Evolutionary conservation across 2,888 invertebrate genomes (phyloP).

Genomic region (Thymelicus lineola): DNA sequence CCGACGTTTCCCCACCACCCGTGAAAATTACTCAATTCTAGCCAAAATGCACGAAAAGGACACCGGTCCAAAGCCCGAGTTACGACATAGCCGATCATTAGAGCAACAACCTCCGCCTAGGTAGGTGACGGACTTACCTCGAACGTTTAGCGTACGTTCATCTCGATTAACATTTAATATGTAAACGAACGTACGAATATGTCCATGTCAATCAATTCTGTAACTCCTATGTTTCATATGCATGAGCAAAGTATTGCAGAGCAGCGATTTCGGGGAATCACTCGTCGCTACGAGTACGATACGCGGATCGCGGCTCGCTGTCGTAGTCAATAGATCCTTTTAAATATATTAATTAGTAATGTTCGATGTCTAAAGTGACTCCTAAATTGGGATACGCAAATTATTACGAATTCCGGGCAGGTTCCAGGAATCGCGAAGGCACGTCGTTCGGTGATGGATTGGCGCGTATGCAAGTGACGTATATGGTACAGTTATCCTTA

Average conservation of each 20-base stretch:
- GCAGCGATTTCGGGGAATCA: slow-evolving; percentile 17
- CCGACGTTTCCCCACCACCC: slow-evolving; percentile 57
- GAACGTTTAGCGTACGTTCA: slow-evolving; percentile 54
- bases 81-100: slow-evolving; percentile 73
- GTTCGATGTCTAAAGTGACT: slow-evolving; percentile 7
- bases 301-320: background rate
- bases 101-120: slow-evolving; percentile 75
- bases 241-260: slow-evolving; percentile 25
- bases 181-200: slow-evolving; percentile 50
- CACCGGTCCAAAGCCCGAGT: slow-evolving; percentile 71
- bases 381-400: slow-evolving; percentile 34
- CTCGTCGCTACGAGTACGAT: slow-evolving; percentile 7
- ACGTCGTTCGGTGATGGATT: slow-evolving; percentile 56
- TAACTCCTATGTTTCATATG: slow-evolving; percentile 34
- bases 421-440: slow-evolving; percentile 59
- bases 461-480: slow-evolving; percentile 47
- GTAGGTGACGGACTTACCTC: slow-evolving; percentile 60
- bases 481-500: slow-evolving; percentile 83
- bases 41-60: slow-evolving; percentile 80
- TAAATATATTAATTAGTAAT: background rate
- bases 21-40: slow-evolving; percentile 79
- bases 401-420: slow-evolving; percentile 62
- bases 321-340: background rate
- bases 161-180: slow-evolving; percentile 65
- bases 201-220: slow-evolving; percentile 37